phyloP scores from a whole-genome alignment of 2,888 invertebrate species.

The Apotomis betuletana region DNA sequence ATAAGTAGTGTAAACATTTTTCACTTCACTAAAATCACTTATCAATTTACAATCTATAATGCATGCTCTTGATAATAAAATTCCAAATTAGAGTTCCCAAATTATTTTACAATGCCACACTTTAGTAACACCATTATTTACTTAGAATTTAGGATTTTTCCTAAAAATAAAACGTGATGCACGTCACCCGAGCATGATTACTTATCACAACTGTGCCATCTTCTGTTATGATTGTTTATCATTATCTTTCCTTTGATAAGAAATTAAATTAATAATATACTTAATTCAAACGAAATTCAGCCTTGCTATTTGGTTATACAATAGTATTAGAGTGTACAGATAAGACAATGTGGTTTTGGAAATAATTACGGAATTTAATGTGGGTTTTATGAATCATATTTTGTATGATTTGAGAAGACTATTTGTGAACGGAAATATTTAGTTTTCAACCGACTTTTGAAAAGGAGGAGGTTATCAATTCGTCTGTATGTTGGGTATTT shows the following conservation, averaged over 20 bases:
- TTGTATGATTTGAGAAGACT: background rate
- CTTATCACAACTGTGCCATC: constrained; percentile 36
- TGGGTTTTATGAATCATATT: constrained; percentile 1
- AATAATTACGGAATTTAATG: constrained; percentile 16
- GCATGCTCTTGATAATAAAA: too few species aligned
- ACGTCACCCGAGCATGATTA: constrained; percentile 21
- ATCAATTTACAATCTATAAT: too few species aligned
- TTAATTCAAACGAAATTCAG: background rate
- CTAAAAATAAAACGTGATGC: background rate
- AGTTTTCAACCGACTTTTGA: too few species aligned
- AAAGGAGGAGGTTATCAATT: too few species aligned
- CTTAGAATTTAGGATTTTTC: background rate
- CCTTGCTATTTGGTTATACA: constrained; percentile 1
- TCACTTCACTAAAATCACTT: too few species aligned
- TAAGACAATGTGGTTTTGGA: background rate
- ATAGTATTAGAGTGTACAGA: background rate
- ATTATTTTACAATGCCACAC: too few species aligned
- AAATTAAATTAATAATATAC: constrained; percentile 13
- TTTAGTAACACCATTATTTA: background rate
- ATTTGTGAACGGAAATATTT: constrained; percentile 9
- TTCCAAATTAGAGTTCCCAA: too few species aligned
- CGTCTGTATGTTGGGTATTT: too few species aligned
- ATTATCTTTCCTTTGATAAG: constrained; percentile 27
- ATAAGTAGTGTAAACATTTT: too few species aligned
- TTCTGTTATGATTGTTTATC: constrained; percentile 29